Evolutionary conservation across 2,113 vertebrate genomes (phyloP), one percentile per base, ranked within the genome.

Genomic region (Arothron firmamentum): DNA sequence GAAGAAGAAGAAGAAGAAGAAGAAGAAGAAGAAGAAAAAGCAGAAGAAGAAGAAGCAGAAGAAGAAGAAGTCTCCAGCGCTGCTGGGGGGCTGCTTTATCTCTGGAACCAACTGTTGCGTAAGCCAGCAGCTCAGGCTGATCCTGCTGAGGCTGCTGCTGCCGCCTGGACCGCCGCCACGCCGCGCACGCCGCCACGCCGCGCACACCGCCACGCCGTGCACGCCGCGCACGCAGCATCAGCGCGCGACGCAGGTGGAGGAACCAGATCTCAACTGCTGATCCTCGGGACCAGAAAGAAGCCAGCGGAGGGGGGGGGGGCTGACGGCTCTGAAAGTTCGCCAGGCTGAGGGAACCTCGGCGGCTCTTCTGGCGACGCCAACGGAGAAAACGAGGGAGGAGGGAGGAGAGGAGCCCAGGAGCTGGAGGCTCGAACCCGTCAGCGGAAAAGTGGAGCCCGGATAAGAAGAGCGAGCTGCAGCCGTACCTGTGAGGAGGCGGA

Each of bases 401-500:
- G 13, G 52, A 34, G 48, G 12, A 52, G 21, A 50, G 49, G 70
- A 56, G 56, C 51, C 56, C 52, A 50, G 45, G 46, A 57, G 41
- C 25, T 25, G 18, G 50, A 52, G 50, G 65, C 34, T 38, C 31
- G 9, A 4, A 9, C 6, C 31, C 9, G 9, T 34, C 31, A 9
- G 31, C 9, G 31, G 31, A 28, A 38, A 12, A 38, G 34, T 38
- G 52, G 50, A 62, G 15, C 60, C 21, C 12, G 6, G 34, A 9
- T 3, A 54, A 63, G 28, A 51, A 41, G 62, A 25, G 21, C 19
- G 54, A 75, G 63, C 42, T 60, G 71, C 55, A 0, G 2, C 56
- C 52, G 17, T 88, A 88, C 86, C 86, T 86, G 81, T 70, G 70
- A 52, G 69, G 71, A 54, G 64, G 20, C 16, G 61, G 62, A 34